Base-by-base conservation (phyloP, 2,797 vertebrate genomes). In the Coluber constrictor region DNA sequence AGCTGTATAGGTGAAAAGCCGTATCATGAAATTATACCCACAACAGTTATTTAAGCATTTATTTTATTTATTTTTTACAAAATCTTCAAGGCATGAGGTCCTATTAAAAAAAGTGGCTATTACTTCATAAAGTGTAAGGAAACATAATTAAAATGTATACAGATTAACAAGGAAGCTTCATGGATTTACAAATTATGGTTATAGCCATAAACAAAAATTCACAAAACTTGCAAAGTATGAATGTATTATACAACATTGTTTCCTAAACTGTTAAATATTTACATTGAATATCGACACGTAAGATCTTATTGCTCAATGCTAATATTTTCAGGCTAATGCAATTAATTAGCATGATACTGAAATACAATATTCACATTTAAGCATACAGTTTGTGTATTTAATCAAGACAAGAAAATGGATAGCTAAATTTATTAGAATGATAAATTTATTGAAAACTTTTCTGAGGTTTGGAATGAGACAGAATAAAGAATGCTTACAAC, bases 51-150 rank as follows among this genome's bases (percentile, higher is more conserved):
- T 96, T 95, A 94, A 88, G 93, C 87, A 93, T 88, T 94, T 97
- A 97, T 47, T 43, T 43, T 43, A 43, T 95, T 95, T 37, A n/a
- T 95, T 95, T 95, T 96, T 91, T 93, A 89, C 37, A 95, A 93
- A 95, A 90, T 93, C 96, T 94, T 94, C 94, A 92, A 95, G 94
- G 92, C 94, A 94, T 96, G 96, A 96, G 95, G 96, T 96, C 93
- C 93, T 96, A 90, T 96, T 90, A 96, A 93, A 96, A 97, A 96
- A 97, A 97, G 96, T 97, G 96, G 93, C 93, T 94, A 94, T 96
- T 94, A 96, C 93, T 96, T 91, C 97, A 94, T 97, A 97, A 97
- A 97, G 91, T 94, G 88, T 93, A 95, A 97, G 96, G 95, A 47
- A 93, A 95, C 95, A 93, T 93, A 91, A 94, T 93, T 86, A 95